Evolutionary conservation across 2,888 invertebrate species (phyloP).

Genomic region (Gortyna flavago): DNA sequence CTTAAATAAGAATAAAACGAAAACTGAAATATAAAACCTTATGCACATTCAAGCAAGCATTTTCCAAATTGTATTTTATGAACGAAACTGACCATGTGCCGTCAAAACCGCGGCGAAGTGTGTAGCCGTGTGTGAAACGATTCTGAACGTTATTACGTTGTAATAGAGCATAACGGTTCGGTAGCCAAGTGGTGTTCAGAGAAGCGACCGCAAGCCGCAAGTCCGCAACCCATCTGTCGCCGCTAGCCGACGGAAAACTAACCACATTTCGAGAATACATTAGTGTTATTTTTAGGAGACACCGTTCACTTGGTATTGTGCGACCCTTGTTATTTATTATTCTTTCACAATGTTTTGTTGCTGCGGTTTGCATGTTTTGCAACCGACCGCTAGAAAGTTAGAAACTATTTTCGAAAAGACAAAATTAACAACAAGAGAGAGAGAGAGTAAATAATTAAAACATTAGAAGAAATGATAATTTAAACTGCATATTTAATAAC

Average conservation of each 20-base stretch:
- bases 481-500: slow-evolving; percentile 4
- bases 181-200: slow-evolving; percentile 51
- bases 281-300: slow-evolving; percentile 63
- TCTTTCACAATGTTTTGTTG: slow-evolving; percentile 29
- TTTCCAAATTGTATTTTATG: slow-evolving; percentile 48
- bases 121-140: slow-evolving; percentile 44
- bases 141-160: slow-evolving; percentile 57
- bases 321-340: slow-evolving; percentile 38
- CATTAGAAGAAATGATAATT: slow-evolving; percentile 6
- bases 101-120: slow-evolving; percentile 47
- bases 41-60: slow-evolving; percentile 24
- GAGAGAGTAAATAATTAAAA: slow-evolving; percentile 3
- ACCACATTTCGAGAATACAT: slow-evolving; percentile 80
- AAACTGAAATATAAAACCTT: slow-evolving; percentile 17
- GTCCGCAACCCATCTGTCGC: slow-evolving; percentile 81
- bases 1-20: not conserved
- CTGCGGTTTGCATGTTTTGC: slow-evolving; percentile 43
- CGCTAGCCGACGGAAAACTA: slow-evolving; percentile 76
- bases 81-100: slow-evolving; percentile 64
- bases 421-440: slow-evolving; percentile 10
- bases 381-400: slow-evolving; percentile 14
- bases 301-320: slow-evolving; percentile 31
- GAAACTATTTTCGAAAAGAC: slow-evolving; percentile 10
- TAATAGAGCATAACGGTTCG: slow-evolving; percentile 56
- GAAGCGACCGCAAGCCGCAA: slow-evolving; percentile 77